A percentile compares a stretch with the other conserved stretches of the same genome.
Evolutionary conservation across 2,113 vertebrate species (phyloP).

Genomic region (Eudyptes chrysolophus): DNA sequence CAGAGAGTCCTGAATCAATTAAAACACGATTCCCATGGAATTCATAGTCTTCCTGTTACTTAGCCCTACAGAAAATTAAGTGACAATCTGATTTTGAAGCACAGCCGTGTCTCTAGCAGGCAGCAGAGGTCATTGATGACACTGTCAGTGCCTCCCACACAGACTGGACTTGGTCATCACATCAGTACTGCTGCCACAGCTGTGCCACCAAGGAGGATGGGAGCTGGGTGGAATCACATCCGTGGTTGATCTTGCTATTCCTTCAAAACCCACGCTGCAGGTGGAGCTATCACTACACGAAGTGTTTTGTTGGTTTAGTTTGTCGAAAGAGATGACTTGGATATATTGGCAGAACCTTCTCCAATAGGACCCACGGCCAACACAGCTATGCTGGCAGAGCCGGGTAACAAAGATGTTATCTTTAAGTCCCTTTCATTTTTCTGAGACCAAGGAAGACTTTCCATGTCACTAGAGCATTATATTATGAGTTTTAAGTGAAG

Average conservation of each 20-base stretch:
- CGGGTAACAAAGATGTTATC: neutral
- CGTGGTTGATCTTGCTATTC: neutral
- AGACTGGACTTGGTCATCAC: neutral
- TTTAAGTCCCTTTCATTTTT: neutral
- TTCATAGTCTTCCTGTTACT: neutral
- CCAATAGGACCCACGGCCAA: accelerated
- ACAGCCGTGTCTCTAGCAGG: neutral
- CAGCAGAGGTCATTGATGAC: neutral
- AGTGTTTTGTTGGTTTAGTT: neutral
- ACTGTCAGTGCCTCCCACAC: neutral
- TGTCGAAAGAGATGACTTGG: neutral
- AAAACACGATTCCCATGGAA: neutral
- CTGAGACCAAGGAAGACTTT: neutral
- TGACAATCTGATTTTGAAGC: neutral
- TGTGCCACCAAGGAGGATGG: neutral
- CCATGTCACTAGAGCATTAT: neutral
- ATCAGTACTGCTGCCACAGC: neutral
- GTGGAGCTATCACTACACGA: neutral
- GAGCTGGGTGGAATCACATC: neutral
- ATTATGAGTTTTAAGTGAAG: neutral
- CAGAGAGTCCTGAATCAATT: neutral
- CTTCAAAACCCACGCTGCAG: neutral
- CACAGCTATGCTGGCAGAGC: neutral
- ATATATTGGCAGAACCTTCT: neutral
- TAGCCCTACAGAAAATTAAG: neutral